phyloP scores from a whole-genome alignment of 2,113 vertebrate species.

The Rattus norvegicus region GRCr8 NC_086033.1:82791001-82791500 shows the following conservation, averaged over 20 bases:
- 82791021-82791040: neutral
- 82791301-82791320: constrained; percentile 63
- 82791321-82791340: constrained; percentile 62
- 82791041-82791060: neutral
- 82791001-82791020: neutral
- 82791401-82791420: constrained; percentile 69
- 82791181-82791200: neutral
- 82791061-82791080: neutral
- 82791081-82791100: neutral
- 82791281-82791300: neutral
- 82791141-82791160: neutral
- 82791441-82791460: constrained; percentile 76
- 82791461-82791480: constrained; percentile 79
- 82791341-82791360: constrained; percentile 51
- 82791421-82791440: constrained; percentile 72
- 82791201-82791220: neutral
- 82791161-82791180: neutral
- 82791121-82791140: neutral
- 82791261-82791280: neutral
- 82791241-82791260: neutral
- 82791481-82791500: constrained; percentile 65
- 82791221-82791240: neutral
- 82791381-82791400: constrained; percentile 71
- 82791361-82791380: constrained; percentile 71
- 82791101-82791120: neutral